Percentiles rank a stretch among this genome's conserved stretches.
phyloP scores from a whole-genome alignment of 1,140 invertebrate genomes.

The Ericerus pela region DNA sequence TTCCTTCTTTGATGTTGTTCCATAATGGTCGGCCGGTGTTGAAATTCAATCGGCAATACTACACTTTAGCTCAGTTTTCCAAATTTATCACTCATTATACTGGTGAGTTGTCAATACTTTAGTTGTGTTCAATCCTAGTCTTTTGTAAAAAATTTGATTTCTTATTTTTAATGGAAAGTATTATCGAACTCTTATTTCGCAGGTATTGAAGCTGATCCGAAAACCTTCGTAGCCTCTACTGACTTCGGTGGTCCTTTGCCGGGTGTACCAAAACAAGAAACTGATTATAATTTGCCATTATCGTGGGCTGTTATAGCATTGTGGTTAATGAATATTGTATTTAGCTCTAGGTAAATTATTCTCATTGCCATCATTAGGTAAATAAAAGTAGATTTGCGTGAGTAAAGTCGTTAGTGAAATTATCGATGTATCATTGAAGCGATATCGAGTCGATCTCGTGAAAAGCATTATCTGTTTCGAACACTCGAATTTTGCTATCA shows the following conservation, averaged over 20 bases:
- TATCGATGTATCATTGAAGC: no score
- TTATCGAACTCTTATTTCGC: background rate
- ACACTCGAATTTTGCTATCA: no score
- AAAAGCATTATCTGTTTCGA: no score
- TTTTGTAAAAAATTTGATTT: background rate
- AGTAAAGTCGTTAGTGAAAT: no score
- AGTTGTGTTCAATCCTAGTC: background rate
- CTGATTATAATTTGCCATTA: conserved; percentile 7
- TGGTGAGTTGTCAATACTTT: conserved; percentile 27
- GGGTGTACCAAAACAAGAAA: conserved; percentile 7
- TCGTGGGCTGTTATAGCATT: background rate
- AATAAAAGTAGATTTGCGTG: no score
- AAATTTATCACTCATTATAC: conserved; percentile 70
- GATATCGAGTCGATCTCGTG: no score
- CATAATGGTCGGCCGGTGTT: conserved; percentile 78
- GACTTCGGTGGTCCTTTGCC: conserved; percentile 1
- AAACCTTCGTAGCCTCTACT: background rate
- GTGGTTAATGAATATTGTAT: background rate
- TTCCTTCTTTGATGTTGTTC: conserved; percentile 81
- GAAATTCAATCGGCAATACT: conserved; percentile 72
- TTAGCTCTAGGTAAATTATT: no score
- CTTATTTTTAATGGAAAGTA: background rate
- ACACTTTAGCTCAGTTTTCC: conserved; percentile 61
- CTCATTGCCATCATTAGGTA: no score
- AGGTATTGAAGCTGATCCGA: background rate